phyloP scores from a whole-genome alignment of 2,888 invertebrate species.

The Sturmia bella region DNA sequence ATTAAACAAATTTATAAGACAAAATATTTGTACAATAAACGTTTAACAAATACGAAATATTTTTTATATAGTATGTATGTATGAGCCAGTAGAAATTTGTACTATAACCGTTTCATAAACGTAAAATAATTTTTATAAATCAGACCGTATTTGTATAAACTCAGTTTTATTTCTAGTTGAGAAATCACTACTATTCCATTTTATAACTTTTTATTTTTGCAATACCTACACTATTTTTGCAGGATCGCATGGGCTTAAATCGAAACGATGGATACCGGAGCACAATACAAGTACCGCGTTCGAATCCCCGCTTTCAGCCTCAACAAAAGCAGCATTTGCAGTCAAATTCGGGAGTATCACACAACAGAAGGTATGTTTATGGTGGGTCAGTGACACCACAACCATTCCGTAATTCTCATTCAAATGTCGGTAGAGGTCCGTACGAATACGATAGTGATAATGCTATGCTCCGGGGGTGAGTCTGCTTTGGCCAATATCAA shows the following conservation, averaged over 20 bases:
- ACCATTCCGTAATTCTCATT: constrained; percentile 82
- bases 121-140: too few species aligned
- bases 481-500: constrained; percentile 38
- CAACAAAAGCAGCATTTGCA: constrained; percentile 60
- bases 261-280: constrained; percentile 79
- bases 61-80: too few species aligned
- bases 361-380: constrained; percentile 83
- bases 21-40: too few species aligned
- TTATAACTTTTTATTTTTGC: too few species aligned
- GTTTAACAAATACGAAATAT: too few species aligned
- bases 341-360: constrained; percentile 59
- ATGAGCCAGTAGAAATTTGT: too few species aligned
- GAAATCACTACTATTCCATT: too few species aligned
- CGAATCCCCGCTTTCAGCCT: constrained; percentile 48
- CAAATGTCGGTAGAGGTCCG: constrained; percentile 72
- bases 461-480: constrained; percentile 55
- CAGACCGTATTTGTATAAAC: too few species aligned
- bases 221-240: constrained; percentile 5
- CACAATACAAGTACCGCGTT: constrained; percentile 77
- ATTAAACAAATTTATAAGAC: too few species aligned
- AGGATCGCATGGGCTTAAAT: constrained; percentile 72
- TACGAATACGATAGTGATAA: constrained; percentile 54
- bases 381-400: constrained; percentile 84
- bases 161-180: too few species aligned
- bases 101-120: too few species aligned